Base-by-base conservation (phyloP, 2,888 invertebrate species). In the Macrosiphum euphorbiae region DNA sequence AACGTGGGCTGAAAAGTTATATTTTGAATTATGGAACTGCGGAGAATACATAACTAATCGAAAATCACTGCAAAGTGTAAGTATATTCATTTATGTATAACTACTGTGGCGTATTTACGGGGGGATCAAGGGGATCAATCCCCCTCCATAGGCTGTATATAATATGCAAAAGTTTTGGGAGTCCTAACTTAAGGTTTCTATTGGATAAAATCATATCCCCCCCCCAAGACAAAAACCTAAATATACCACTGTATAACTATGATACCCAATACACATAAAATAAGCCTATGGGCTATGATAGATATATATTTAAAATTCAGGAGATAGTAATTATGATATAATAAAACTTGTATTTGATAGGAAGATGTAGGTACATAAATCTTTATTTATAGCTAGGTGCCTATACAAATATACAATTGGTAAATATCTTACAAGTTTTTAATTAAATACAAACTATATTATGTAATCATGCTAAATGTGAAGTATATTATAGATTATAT, bases 31-130 rank as follows among this genome's bases (percentile, higher is more conserved):
- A 95, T 98, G 97, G 96, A 97, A 97, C 95, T 97, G 98, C 95
- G 98, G 98, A 94, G 97, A 98, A 95, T 97, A 97, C 95, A 97
- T 98, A 95, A 98, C 98, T 94, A 97, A 98, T 95, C 97, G 97
- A 95, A 97, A 97, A 95, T 97, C 97, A 96, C 97, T 98, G 94
- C 97, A 97, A 95, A 97, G 98, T 95, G 98, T 98, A 96, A 96
- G 92, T 84, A 87, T 87, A 52, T 87, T 61, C 47, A 47, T 47
- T 24, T 55, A 55, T 55, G 24, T 61, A 61, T 61, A 61, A 28
- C 28, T 61, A 61, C 11, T 0, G 47, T 47, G 47, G 10, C 1
- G 47, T 47, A 47, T 47, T 47, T 47, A 47, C 47, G 47, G 47
- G 47, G 47, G 47, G 47, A 11, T 47, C 47, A 47, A 47, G 47